Base-by-base conservation (phyloP, 2,113 vertebrate species). In the Oceanites oceanicus region DNA sequence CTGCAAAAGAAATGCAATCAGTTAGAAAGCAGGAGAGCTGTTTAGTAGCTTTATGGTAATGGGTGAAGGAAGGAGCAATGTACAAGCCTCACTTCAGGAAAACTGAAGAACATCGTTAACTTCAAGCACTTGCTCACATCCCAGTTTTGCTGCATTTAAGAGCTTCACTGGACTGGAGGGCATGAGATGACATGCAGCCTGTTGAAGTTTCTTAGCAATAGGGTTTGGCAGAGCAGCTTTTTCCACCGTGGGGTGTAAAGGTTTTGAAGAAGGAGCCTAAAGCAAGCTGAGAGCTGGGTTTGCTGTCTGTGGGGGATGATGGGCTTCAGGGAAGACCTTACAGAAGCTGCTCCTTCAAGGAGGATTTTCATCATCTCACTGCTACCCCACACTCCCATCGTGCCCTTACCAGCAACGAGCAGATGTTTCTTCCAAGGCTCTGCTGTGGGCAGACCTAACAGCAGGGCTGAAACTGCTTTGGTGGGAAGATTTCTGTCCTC, bases 1-100 rank as follows among this genome's bases (percentile, higher is more conserved):
- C 99, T 99, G 96, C 70, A 88, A 84, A 94, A 34, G 58, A 96
- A 66, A 86, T 15, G 7, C 32, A 25, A 2, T 5, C 7, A 3
- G 36, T 93, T 16, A 91, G 59, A 71, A 88, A 67, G 34, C 7
- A 78, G 50, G 66, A 73, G 62, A 72, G 20, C 15, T 74, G 17
- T 34, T 71, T 29, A 10, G 7, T 30, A 53, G 15, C 65, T 63
- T 7, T 30, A 3, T 6, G 19, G 13, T 21, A 32, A 47, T 13
- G 45, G 25, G 23, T 71, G 56, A 56, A 42, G 32, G 40, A 20
- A 55, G 15, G 65, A 75, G 30, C 49, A 36, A 25, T 5, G 30
- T 16, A 4, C 2, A 16, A 62, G 50, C 19, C 32, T 42, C 34
- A 8, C 23, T 40, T 52, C 7, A 71, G 65, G 45, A 92, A 86